Conservation (phyloP, 2,113 vertebrate species). For the Miniopterus natalensis region DNA sequence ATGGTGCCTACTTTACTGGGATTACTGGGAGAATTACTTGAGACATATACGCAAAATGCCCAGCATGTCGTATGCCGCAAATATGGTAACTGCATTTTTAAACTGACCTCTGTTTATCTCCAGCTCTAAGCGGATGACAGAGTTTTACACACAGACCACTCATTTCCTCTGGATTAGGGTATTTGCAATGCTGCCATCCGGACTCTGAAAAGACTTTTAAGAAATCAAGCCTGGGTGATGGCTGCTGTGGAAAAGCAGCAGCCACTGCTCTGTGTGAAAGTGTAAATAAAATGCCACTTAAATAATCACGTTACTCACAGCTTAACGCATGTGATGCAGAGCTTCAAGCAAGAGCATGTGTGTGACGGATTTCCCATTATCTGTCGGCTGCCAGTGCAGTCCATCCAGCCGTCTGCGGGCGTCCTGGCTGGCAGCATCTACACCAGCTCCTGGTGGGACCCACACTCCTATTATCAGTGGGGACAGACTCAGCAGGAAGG, state of each 20-base stretch:
- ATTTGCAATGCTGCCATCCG: constrained; percentile 20
- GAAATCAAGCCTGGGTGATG: constrained; percentile 58
- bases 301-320: constrained; percentile 77
- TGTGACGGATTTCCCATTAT: constrained; percentile 79
- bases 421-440: neutral
- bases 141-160: neutral
- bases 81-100: neutral
- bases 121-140: constrained; percentile 8
- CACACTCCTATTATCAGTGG: neutral
- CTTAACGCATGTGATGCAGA: constrained; percentile 40
- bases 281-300: constrained; percentile 81
- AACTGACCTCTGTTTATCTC: neutral
- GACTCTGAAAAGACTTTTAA: constrained; percentile 45
- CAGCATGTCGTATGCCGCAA: neutral
- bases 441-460: constrained; percentile 41
- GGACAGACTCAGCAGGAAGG: constrained; percentile 21
- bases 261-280: constrained; percentile 27
- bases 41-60: neutral
- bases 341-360: neutral
- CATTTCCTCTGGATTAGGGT: neutral
- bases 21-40: neutral
- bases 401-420: constrained; percentile 39
- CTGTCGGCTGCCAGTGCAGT: constrained; percentile 9
- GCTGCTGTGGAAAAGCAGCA: constrained; percentile 46
- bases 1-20: too few relatives aligned